A percentile compares a stretch with the other conserved stretches of the same genome.
phyloP scores from a whole-genome alignment of 2,888 invertebrate species.

The Lingula anatina region DNA sequence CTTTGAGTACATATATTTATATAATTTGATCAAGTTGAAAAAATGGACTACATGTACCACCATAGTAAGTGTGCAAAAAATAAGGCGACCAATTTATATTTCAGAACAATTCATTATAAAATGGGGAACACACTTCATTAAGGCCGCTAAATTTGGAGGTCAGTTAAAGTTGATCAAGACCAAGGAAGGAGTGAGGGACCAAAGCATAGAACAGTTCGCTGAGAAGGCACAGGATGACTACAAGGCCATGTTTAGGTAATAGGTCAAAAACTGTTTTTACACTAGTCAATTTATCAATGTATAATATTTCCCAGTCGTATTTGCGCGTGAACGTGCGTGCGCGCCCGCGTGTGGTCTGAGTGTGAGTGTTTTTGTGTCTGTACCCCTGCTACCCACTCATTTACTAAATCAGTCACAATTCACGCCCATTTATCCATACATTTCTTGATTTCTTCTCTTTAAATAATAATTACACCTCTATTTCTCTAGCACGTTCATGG shows the following conservation, averaged over 20 bases:
- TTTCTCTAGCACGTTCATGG: not conserved
- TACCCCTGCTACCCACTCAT: no score
- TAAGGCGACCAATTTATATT: not conserved
- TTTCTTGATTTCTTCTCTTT: not conserved
- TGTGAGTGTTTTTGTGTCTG: no score
- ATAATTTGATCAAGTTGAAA: no score
- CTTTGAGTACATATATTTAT: no score
- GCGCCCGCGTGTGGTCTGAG: no score
- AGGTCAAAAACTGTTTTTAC: not conserved
- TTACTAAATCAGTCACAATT: no score
- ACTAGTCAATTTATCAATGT: no score
- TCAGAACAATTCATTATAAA: slow-evolving; percentile 9
- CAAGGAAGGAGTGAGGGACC: not conserved
- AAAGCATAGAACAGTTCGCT: slow-evolving; percentile 4
- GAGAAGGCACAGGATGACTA: slow-evolving; percentile 7
- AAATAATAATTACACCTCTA: not conserved
- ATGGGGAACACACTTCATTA: slow-evolving; percentile 12
- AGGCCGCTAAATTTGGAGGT: slow-evolving; percentile 12
- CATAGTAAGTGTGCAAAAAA: no score
- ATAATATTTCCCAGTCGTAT: no score
- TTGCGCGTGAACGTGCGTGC: no score
- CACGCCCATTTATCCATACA: no score
- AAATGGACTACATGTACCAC: no score
- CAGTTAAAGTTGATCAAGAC: slow-evolving; percentile 9
- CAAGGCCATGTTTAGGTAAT: slow-evolving; percentile 8